phyloP scores from a whole-genome alignment of 2,113 vertebrate genomes.

The Pelusios castaneus region DNA sequence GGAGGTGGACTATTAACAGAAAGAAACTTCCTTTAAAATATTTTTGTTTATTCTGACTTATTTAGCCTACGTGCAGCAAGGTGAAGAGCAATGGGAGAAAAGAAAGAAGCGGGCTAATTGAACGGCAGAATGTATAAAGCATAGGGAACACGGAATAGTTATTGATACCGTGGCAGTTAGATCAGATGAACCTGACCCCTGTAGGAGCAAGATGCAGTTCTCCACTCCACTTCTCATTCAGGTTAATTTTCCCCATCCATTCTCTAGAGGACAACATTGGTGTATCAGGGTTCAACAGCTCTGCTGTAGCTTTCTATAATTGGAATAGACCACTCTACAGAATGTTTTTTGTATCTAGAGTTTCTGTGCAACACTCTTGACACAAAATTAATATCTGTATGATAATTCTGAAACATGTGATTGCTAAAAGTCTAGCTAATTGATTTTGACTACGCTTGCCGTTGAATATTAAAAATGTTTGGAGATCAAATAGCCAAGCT shows the following conservation, averaged over 20 bases:
- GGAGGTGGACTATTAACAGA: background rate
- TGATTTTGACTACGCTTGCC: background rate
- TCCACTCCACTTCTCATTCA: background rate
- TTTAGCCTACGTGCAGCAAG: background rate
- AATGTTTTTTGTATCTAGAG: background rate
- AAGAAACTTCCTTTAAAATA: background rate
- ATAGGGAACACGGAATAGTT: background rate
- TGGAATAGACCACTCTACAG: background rate
- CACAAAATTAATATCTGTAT: background rate
- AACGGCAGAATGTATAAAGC: background rate
- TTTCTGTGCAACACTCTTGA: background rate
- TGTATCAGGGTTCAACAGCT: background rate
- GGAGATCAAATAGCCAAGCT: background rate
- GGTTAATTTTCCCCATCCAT: background rate
- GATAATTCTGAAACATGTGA: accelerated
- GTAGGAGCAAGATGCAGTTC: background rate
- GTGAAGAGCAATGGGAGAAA: background rate
- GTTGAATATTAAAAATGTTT: background rate
- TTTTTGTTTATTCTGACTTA: background rate
- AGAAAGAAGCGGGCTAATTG: background rate
- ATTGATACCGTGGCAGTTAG: background rate
- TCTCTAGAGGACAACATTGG: background rate
- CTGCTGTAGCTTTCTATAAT: background rate
- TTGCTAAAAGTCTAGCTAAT: background rate
- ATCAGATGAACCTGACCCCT: background rate